Percentiles rank a stretch among this genome's conserved stretches.
Conservation (phyloP, 2,797 vertebrate species). For the Myiotriccus ornatus region DNA sequence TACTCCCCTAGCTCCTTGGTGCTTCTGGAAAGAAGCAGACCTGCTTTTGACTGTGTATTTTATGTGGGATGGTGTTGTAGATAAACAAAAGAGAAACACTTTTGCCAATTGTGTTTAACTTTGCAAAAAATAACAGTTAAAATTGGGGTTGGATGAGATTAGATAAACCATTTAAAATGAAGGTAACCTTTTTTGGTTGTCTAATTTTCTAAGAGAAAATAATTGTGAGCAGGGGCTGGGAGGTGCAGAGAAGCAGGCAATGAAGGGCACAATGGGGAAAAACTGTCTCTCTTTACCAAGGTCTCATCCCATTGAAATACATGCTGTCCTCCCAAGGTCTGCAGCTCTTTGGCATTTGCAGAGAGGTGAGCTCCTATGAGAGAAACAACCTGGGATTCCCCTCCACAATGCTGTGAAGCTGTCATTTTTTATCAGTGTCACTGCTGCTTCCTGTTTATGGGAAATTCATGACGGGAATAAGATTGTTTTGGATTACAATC, state of each 20-base stretch:
- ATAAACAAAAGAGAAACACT: background rate
- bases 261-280: background rate
- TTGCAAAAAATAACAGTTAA: background rate
- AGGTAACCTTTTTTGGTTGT: background rate
- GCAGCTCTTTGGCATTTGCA: background rate
- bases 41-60: background rate
- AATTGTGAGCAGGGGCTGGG: background rate
- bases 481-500: background rate
- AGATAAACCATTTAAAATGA: background rate
- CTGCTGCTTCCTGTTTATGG: slow-evolving; percentile 18
- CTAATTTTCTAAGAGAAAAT: background rate
- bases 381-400: background rate
- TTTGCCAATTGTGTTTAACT: background rate
- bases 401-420: background rate
- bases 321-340: background rate
- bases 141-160: background rate
- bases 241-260: background rate
- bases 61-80: background rate
- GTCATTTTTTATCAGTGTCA: background rate
- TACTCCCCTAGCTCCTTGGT: background rate
- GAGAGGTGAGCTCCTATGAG: background rate
- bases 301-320: background rate
- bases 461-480: background rate
- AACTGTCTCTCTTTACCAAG: background rate
- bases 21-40: background rate